These are phyloP conservation scores for Leptoteleia sp. DNA, from an alignment of 1,140 invertebrate genomes.

Conservation along the genomic window DNA sequence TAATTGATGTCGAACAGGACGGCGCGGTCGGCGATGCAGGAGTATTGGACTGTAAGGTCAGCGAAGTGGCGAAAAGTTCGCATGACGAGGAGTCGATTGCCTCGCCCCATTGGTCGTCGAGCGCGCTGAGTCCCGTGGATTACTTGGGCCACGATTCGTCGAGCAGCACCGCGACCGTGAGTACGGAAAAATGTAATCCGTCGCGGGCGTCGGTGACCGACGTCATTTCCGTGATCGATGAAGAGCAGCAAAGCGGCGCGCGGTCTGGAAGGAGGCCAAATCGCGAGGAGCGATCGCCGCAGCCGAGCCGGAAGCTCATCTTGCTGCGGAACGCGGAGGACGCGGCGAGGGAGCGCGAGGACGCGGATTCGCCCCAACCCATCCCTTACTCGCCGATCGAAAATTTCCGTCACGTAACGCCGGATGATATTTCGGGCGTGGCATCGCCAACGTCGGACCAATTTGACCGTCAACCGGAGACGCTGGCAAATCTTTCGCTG, in stretches of 20 bases:
- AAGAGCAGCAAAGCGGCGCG: constrained; percentile 66
- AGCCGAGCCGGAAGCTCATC: constrained; percentile 56
- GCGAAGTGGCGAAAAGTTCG: not conserved
- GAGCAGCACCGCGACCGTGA: constrained; percentile 80
- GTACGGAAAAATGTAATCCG: constrained; percentile 81
- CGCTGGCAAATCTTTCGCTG: constrained; percentile 83
- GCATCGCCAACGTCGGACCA: not conserved
- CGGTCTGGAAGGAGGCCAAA: constrained; percentile 27
- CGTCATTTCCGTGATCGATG: constrained; percentile 72
- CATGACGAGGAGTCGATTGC: constrained; percentile 3
- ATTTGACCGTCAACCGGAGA: constrained; percentile 62
- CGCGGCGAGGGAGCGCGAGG: constrained; percentile 13
- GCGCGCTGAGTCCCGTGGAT: constrained; percentile 47
- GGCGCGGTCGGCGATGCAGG: too few relatives aligned
- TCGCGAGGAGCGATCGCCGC: constrained; percentile 47
- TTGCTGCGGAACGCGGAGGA: constrained; percentile 48
- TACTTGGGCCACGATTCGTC: constrained; percentile 76
- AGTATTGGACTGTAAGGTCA: too few relatives aligned
- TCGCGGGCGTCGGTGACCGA: constrained; percentile 74
- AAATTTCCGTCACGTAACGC: constrained; percentile 66
- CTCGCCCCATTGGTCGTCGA: constrained; percentile 17
- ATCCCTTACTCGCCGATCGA: constrained; percentile 70
- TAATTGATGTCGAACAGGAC: too few relatives aligned
- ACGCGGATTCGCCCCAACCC: constrained; percentile 47
- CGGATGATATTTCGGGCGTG: constrained; percentile 24